Evolutionary conservation across 2,888 invertebrate genomes (phyloP), one percentile per base, ranked within the genome.

Genomic region (Steinernema carpocapsae): DNA sequence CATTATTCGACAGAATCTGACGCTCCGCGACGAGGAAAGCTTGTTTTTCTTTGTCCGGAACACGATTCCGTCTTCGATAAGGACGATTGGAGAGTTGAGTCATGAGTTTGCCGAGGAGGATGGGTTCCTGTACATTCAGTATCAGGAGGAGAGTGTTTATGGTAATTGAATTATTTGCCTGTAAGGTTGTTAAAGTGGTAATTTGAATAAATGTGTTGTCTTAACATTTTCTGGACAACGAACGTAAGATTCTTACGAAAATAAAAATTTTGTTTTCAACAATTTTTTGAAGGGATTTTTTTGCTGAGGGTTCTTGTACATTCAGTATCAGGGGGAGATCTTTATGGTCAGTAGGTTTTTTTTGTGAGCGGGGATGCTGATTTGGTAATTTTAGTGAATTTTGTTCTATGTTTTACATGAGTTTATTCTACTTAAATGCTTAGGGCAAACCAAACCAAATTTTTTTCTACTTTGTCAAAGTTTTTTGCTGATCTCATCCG

Each of bases 131-230:
- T 56, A 56, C 56, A 4, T 56, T 7, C 22, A 3, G 12, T 56
- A 56, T 56, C 56, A 56, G 17, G 56, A 56, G 17, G 56, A 56
- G 56, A 56, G 56, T 17, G 56, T 56, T 2, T 56, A 56, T 26
- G 56, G 56, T 24, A 24, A 56, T 6, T 17, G 26, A 56, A 14
- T 43, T 7, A 43, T 12, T 12, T 14, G 43, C 7, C 14, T 43
- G 43, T 7, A 43, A 14, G 7, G 43, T 43, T n/a, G n/a, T n/a
- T n/a, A n/a, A n/a, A n/a, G n/a, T 14, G 43, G 43, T 43, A 43
- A 12, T 14, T 43, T 43, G 43, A 14, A 43, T 43, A 43, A 43
- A 43, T 43, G 43, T 14, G n/a, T n/a, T n/a, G n/a, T n/a, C n/a
- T n/a, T n/a, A n/a, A n/a, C n/a, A n/a, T n/a, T n/a, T n/a, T n/a